Evolutionary conservation across 1,140 invertebrate species (phyloP), one percentile per base, ranked within the genome.

Genomic region (Streblospio benedicti): DNA sequence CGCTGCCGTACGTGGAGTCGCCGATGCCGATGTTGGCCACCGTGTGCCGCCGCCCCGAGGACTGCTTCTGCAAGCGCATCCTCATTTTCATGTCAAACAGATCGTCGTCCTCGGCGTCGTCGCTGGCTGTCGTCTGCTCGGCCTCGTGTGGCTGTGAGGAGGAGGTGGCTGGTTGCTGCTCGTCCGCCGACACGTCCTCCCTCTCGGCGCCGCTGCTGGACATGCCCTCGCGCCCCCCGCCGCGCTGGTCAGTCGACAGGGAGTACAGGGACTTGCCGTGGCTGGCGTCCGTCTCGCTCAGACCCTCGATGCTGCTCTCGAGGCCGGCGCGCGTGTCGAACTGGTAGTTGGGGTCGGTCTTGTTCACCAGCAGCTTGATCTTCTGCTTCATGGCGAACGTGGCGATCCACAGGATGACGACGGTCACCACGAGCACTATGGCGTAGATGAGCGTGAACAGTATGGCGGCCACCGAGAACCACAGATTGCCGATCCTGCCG

Each of bases 211-310:
- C 66, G 28, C 72, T 71, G 57, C 72, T 69, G 9, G 68, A 71
- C 31, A 74, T 74, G 12, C 70, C 72, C 59, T 74, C 70, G 18
- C 72, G 66, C 1, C 72, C 44, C 14, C 72, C 56, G 16, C 70
- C 70, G 41, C 72, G 59, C 18, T 71, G 41, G 23, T 44, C 23
- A 23, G 41, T 23, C 41, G 23, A 44, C n/a, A 18, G 18, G 41
- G 23, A n/a, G n/a, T 44, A 23, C 41, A 44, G 41, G n/a, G n/a
- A n/a, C n/a, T n/a, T n/a, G n/a, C n/a, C n/a, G n/a, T n/a, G n/a
- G n/a, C n/a, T n/a, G n/a, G n/a, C n/a, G n/a, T n/a, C n/a, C n/a
- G n/a, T n/a, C n/a, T n/a, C n/a, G n/a, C n/a, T n/a, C n/a, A n/a
- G n/a, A n/a, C n/a, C n/a, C n/a, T n/a, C n/a, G n/a, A n/a, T n/a